Base-by-base conservation (phyloP, 1,140 invertebrate genomes). In the Augochlora pura region DNA sequence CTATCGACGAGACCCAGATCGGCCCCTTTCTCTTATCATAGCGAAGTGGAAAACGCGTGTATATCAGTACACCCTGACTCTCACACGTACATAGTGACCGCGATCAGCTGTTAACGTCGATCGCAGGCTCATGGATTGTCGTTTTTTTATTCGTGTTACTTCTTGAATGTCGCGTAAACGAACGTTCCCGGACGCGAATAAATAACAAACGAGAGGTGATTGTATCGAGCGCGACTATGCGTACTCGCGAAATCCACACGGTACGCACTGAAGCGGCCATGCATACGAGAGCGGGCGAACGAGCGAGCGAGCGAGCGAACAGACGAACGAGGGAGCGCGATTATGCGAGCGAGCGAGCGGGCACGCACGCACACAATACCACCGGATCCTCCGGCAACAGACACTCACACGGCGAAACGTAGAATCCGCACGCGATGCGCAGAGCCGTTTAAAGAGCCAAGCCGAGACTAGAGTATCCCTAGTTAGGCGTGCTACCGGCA, bases 381-480 rank as follows among this genome's bases (percentile, higher is more conserved):
- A n/a, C n/a, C n/a, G n/a, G n/a, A n/a, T n/a, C n/a, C 16, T 16
- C 25, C n/a, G 27, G 21, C 25, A 16, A 16, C 5, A 52, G 49
- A 18, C 18, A 62, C 62, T 21, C 69, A 80, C 68, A 60, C n/a
- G 42, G n/a, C n/a, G 59, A 52, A 32, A 21, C 42, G 42, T 72
- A 63, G 64, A 32, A 69, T 76, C 76, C 78, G 73, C 75, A 72
- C 75, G 60, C 67, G 42, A 71, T 78, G 77, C 75, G 57, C 71
- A 60, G 78, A 85, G 76, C 75, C 84, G 82, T 87, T 87, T 87
- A 87, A 87, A 87, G 85, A 87, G 85, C 85, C 84, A 64, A 76
- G 73, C 85, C 81, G 85, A 63, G 67, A 82, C 70, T 70, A 81
- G 57, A 72, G 83, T 68, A 39, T 70, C 81, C 66, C 80, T 79